Evolutionary conservation across 2,797 vertebrate genomes (phyloP).

Genomic region (Anguilla megastoma): DNA sequence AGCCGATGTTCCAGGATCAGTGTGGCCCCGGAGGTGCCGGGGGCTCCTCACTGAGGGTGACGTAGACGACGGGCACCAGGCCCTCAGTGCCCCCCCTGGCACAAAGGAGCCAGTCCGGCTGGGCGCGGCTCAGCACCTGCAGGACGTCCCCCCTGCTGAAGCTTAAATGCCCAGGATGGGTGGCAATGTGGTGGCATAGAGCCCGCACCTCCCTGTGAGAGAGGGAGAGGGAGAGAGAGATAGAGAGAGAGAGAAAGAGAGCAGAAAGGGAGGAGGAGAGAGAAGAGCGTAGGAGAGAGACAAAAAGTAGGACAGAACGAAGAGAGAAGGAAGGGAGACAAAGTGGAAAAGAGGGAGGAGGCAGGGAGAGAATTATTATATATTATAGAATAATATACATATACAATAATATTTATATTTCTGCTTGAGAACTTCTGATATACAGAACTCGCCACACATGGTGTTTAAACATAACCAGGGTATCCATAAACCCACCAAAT

Average conservation of each 20-base stretch:
- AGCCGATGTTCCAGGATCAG: background rate
- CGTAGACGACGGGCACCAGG: slow-evolving; percentile 87
- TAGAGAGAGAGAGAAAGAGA: slow-evolving; percentile 12
- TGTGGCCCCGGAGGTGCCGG: slow-evolving; percentile 34
- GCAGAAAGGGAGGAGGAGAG: background rate
- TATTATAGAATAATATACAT: no score
- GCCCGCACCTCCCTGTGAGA: slow-evolving; percentile 83
- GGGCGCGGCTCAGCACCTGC: slow-evolving; percentile 76
- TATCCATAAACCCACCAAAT: background rate
- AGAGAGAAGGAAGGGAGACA: background rate
- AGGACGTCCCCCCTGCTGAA: slow-evolving; percentile 88
- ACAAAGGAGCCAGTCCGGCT: slow-evolving; percentile 86
- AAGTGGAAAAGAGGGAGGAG: background rate
- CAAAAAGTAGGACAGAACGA: no score
- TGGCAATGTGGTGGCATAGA: slow-evolving; percentile 86
- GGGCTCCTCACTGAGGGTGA: slow-evolving; percentile 74
- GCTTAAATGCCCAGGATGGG: slow-evolving; percentile 86
- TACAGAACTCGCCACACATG: background rate
- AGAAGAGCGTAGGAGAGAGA: no score
- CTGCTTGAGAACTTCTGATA: background rate
- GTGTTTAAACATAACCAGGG: background rate
- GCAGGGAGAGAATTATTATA: no score
- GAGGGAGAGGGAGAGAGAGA: slow-evolving; percentile 33
- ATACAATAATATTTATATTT: no score
- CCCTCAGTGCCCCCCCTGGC: slow-evolving; percentile 73